phyloP scores from a whole-genome alignment of 2,888 invertebrate species.

The Dysmachus trigonus region DNA sequence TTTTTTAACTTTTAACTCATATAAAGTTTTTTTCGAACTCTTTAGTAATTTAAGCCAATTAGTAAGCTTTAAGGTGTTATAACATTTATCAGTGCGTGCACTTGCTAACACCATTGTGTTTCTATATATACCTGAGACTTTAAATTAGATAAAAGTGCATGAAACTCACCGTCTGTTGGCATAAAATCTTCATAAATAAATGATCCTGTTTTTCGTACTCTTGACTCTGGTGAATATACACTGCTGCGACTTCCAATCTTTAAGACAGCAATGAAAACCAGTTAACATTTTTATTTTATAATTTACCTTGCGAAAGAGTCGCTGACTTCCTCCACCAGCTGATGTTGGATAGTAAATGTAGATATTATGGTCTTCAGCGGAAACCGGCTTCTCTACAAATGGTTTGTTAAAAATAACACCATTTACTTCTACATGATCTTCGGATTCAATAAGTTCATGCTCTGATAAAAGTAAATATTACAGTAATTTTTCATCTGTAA shows the following conservation, averaged over 20 bases:
- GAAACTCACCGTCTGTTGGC: conserved; percentile 92
- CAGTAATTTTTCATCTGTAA: not conserved
- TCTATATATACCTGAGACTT: not conserved
- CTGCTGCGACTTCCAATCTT: conserved; percentile 98
- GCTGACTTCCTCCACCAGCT: conserved; percentile 97
- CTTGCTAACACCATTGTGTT: not conserved
- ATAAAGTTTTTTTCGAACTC: not conserved
- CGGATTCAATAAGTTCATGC: conserved; percentile 91
- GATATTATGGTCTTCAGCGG: conserved; percentile 99
- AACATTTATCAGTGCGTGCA: conserved; percentile 5
- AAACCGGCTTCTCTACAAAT: conserved; percentile 99
- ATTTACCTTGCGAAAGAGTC: conserved; percentile 93
- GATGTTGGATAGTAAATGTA: conserved; percentile 99
- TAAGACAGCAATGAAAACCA: conserved; percentile 51
- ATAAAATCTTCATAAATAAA: conserved; percentile 99
- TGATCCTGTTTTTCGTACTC: conserved; percentile 95
- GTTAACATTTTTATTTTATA: conserved; percentile 49
- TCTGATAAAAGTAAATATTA: conserved; percentile 67
- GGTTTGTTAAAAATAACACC: conserved; percentile 96
- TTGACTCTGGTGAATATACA: conserved; percentile 96
- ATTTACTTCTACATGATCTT: conserved; percentile 97
- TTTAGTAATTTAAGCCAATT: not conserved
- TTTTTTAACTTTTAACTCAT: not conserved
- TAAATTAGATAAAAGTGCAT: not conserved
- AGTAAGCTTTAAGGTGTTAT: not conserved